Evolutionary conservation across 2,888 invertebrate species (phyloP), one percentile per base, ranked within the genome.

Genomic region (Drosophila mimica): DNA sequence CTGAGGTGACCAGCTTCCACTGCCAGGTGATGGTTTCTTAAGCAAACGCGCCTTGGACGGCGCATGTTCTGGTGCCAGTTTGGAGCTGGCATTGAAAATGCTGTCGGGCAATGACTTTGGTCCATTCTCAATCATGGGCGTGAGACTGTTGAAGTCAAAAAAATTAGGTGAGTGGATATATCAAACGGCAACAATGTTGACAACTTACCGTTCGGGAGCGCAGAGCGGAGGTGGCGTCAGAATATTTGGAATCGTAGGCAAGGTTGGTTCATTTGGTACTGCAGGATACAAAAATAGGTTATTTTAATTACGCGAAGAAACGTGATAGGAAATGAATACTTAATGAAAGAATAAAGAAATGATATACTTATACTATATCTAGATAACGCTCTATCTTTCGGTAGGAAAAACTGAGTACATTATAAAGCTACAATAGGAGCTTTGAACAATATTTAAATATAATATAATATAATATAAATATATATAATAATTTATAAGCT

Each of bases 1-100:
- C 53, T 92, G 93, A 0, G 97, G 96, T 63, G 94, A 94, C 98
- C 98, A 98, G 85, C 95, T 95, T 52, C 95, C 95, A 9, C 82
- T 81, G 0, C 8, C 25, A 13, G 86, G 86, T 4, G 86, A 83
- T 4, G 91, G 80, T 46, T 92, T 89, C 5, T 92, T 92, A 67
- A 93, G 90, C 5, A 96, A 92, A 51, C 94, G 93, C 0, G 95
- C 94, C 84, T 93, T 93, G 38, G 94, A 91, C 0, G 96, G 95
- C 7, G 93, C 92, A 87, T 94, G 95, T 30, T 93, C 91, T 0
- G 93, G 83, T 61, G 93, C 94, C 36, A 94, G 91, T 2, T 89
- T 88, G 11, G 95, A 95, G 76, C 95, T 96, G 11, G 96, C 95
- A 57, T 93, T 93, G 78, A 96, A 95, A 0, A 94, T 94, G 0